Base-by-base conservation (phyloP, 2,888 invertebrate species). In the Azorinus chamasolen region DNA sequence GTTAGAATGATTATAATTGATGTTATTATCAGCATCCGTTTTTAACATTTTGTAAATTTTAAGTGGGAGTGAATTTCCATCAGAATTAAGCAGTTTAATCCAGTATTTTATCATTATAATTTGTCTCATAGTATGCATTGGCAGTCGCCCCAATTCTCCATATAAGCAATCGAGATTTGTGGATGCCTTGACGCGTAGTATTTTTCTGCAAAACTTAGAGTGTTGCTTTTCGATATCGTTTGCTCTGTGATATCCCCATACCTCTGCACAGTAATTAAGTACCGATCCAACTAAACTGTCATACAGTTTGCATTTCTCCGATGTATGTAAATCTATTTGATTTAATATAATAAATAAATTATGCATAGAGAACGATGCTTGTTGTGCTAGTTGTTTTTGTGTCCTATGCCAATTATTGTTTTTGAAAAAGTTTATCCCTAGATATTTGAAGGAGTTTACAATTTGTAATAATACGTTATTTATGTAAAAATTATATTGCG, bases 401-500 rank as follows among this genome's bases (percentile, higher is more conserved):
- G 43, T 54, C 12, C 62, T 43, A 39, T 46, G 14, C 61, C 70
- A 70, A 27, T 59, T 41, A 3, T 55, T 62, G 46, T 55, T 70
- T 55, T 69, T 69, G 25, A 51, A 54, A 37, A 70, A n/a, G 20
- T 53, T 20, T 10, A 62, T 45, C 10, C 62, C 54, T 5, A 70
- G 20, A 46, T 62, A 70, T 54, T 62, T 62, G 18, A 70, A 70
- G 6, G 43, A n/a, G 1, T 2, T 25, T 6, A 59, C 68, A 32
- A 53, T 53, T 32, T 61, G 45, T 27, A 48, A 18, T 3, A 12
- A 18, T 46, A 16, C 8, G 6, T 20, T 16, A 20, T 51, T 32
- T 4, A 50, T 22, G 20, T 10, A 18, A 22, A 62, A 53, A 53
- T 53, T 25, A 63, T 24, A 63, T 18, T 51, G 22, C 24, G 51